These are phyloP conservation scores for Podarcis cretensis DNA, from an alignment of 2,113 vertebrate species.

Conservation along the genomic window DNA sequence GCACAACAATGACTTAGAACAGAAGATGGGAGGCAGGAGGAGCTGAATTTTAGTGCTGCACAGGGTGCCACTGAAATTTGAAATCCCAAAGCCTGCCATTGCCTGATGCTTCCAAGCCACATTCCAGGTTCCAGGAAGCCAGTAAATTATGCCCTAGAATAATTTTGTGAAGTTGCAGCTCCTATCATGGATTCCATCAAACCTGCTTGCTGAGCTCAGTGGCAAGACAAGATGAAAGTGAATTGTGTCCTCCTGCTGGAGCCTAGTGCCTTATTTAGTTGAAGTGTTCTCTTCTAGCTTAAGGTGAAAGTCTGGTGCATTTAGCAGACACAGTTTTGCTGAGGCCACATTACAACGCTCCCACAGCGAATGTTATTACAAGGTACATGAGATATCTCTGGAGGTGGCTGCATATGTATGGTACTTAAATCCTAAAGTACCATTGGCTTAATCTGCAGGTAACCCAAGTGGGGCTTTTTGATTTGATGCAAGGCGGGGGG, in stretches of 20 bases:
- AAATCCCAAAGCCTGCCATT: no score
- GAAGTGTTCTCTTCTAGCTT: not conserved
- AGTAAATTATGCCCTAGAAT: not conserved
- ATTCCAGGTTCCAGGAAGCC: not conserved
- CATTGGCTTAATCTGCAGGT: slow-evolving; percentile 32
- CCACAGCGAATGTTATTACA: slow-evolving; percentile 45
- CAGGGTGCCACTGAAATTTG: no score
- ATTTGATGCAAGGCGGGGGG: not conserved
- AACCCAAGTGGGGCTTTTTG: not conserved
- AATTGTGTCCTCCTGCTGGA: not conserved
- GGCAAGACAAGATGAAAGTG: not conserved
- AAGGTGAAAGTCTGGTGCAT: not conserved
- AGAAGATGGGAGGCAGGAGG: no score
- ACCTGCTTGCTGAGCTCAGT: not conserved
- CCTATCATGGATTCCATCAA: not conserved
- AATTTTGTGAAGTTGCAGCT: not conserved
- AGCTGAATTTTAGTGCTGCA: no score
- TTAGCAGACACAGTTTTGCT: not conserved
- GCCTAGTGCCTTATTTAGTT: not conserved
- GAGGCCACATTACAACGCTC: slow-evolving; percentile 19
- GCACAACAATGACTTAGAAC: no score
- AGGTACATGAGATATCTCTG: slow-evolving; percentile 28
- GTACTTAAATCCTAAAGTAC: slow-evolving; percentile 20
- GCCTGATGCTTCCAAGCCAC: no score
- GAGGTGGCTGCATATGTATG: slow-evolving; percentile 9